Evolutionary conservation across 2,888 invertebrate genomes (phyloP).

Genomic region (Drosophila lutescens): DNA sequence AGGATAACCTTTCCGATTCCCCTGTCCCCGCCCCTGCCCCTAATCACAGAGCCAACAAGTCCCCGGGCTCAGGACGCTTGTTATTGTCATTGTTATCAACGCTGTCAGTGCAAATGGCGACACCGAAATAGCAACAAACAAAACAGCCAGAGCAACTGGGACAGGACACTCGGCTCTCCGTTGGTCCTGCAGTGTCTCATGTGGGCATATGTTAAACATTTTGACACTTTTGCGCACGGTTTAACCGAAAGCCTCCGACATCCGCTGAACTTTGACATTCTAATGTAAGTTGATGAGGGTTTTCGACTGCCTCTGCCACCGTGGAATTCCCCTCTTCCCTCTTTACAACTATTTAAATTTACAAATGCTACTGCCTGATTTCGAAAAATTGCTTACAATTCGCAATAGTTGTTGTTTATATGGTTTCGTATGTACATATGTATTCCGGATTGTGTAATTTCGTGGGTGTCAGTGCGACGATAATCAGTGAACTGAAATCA

Average conservation of each 20-base stretch:
- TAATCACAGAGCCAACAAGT: constrained; percentile 50
- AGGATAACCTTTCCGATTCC: constrained; percentile 19
- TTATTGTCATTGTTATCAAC: constrained; percentile 76
- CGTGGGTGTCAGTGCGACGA: constrained; percentile 15
- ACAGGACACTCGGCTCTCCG: constrained; percentile 7
- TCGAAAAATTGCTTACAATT: constrained; percentile 59
- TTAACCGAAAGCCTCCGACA: constrained; percentile 42
- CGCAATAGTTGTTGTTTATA: constrained; percentile 26
- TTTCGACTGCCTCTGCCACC: constrained; percentile 31
- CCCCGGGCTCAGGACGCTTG: constrained; percentile 55
- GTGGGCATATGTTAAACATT: constrained; percentile 78
- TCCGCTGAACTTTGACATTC: constrained; percentile 64
- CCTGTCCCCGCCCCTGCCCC: constrained; percentile 10
- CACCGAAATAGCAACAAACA: constrained; percentile 10
- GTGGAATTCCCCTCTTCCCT: constrained; percentile 24
- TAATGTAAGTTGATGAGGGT: constrained; percentile 70
- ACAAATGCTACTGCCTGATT: constrained; percentile 13
- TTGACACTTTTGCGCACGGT: constrained; percentile 75
- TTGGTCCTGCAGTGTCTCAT: constrained; percentile 53
- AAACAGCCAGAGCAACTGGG: constrained; percentile 22
- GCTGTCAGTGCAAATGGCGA: constrained; percentile 57
- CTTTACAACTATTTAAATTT: constrained; percentile 59
- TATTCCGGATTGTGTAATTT: constrained; percentile 18
- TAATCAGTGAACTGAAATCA: constrained; percentile 64
- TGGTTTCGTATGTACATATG: neutral